Conservation (phyloP, 2,113 vertebrate genomes). For the Esox niger region DNA sequence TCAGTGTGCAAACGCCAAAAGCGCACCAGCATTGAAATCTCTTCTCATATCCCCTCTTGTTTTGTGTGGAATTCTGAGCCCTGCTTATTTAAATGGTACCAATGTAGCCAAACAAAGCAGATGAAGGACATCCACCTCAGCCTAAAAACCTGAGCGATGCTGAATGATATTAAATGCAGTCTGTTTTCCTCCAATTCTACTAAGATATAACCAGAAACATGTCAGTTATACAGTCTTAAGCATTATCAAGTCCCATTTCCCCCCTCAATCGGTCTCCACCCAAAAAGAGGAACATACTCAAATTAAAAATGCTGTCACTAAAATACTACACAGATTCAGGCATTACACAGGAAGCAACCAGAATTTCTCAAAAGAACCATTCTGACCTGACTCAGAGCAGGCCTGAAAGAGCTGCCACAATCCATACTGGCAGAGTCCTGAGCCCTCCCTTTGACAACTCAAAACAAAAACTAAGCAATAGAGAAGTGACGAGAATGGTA, state of each 20-base stretch:
- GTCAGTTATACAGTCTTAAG: constrained; percentile 38
- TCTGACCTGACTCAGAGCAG: constrained; percentile 71
- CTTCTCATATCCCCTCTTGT: constrained; percentile 27
- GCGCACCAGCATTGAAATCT: constrained; percentile 37
- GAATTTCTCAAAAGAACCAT: constrained; percentile 72
- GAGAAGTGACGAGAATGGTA: constrained; percentile 27
- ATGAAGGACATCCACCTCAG: constrained; percentile 23
- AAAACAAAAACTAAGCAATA: constrained; percentile 56
- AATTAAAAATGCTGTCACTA: constrained; percentile 39
- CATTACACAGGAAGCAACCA: constrained; percentile 57
- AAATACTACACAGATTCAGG: constrained; percentile 69
- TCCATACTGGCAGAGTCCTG: constrained; percentile 57
- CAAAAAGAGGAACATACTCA: constrained; percentile 36
- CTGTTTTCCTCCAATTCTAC: constrained; percentile 29
- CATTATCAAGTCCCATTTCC: constrained; percentile 37
- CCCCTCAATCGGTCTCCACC: constrained; percentile 42
- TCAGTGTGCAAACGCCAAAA: constrained; percentile 15
- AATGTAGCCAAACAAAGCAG: constrained; percentile 44
- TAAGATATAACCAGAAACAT: constrained; percentile 24
- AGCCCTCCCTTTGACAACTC: constrained; percentile 63
- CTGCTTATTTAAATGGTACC: constrained; percentile 51
- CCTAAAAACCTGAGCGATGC: constrained; percentile 28
- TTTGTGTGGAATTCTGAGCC: constrained; percentile 62
- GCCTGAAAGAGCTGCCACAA: constrained; percentile 68
- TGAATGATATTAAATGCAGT: constrained; percentile 34